Conservation (phyloP, 2,888 invertebrate genomes). For the Eupeodes latifasciatus region DNA sequence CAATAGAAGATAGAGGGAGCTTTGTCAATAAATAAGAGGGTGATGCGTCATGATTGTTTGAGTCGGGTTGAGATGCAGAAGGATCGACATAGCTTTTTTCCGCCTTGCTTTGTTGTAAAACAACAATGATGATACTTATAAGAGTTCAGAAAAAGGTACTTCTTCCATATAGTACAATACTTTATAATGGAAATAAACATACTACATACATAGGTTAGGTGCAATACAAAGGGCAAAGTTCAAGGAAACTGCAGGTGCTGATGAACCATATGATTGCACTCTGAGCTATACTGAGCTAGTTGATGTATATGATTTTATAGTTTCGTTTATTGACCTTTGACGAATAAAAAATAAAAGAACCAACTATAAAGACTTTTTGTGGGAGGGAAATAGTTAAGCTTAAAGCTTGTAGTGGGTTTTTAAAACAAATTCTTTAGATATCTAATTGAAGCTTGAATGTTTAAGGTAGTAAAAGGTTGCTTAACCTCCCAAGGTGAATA, state of each 20-base stretch:
- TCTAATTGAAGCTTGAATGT: no score
- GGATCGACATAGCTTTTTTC: background rate
- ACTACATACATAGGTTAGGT: no score
- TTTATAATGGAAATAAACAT: no score
- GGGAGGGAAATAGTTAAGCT: no score
- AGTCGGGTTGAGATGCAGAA: background rate
- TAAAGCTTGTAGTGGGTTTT: no score
- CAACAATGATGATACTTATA: slow-evolving; percentile 15
- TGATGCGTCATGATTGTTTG: slow-evolving; percentile 23
- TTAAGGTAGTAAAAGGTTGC: no score
- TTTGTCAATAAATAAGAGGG: slow-evolving; percentile 14
- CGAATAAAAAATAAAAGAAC: background rate
- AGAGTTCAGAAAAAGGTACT: background rate
- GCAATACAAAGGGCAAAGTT: background rate
- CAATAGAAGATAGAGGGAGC: slow-evolving; percentile 1
- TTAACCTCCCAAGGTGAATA: no score
- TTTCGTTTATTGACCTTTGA: background rate
- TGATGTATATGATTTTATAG: no score
- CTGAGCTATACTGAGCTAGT: background rate
- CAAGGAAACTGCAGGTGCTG: slow-evolving; percentile 16
- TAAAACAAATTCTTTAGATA: no score
- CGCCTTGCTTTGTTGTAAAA: background rate
- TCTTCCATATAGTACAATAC: background rate
- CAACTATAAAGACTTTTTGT: no score
- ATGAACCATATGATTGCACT: slow-evolving; percentile 19